These are phyloP conservation scores for Amaurobius ferox DNA, from an alignment of 2,888 invertebrate species.

Conservation along the genomic window DNA sequence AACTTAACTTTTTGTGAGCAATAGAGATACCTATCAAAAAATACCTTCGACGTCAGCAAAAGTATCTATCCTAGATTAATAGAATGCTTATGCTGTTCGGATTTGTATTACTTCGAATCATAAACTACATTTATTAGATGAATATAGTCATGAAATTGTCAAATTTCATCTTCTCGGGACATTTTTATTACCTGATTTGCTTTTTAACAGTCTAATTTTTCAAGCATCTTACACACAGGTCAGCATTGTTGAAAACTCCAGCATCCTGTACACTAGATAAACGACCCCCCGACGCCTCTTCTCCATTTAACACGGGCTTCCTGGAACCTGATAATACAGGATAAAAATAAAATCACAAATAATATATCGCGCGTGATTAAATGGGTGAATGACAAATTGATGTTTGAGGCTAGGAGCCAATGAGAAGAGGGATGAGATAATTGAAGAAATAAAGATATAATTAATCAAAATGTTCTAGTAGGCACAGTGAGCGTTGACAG, in stretches of 20 bases:
- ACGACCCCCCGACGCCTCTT: slow-evolving; percentile 10
- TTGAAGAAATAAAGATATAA: slow-evolving; percentile 55
- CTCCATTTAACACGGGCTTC: background rate
- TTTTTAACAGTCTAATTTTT: too few relatives aligned
- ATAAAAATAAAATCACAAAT: slow-evolving; percentile 27
- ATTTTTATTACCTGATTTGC: too few relatives aligned
- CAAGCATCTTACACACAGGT: too few relatives aligned
- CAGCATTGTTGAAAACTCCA: background rate
- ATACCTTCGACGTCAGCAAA: too few relatives aligned
- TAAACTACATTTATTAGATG: too few relatives aligned
- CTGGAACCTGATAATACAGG: slow-evolving; percentile 10
- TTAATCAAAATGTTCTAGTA: slow-evolving; percentile 45
- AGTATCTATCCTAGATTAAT: too few relatives aligned
- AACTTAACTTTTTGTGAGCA: too few relatives aligned
- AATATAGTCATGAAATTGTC: too few relatives aligned
- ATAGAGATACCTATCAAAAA: too few relatives aligned
- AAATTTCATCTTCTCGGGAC: too few relatives aligned
- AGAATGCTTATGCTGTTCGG: too few relatives aligned
- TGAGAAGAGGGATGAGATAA: slow-evolving; percentile 43
- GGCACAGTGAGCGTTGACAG: slow-evolving; percentile 37
- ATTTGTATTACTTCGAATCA: too few relatives aligned
- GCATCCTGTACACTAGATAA: background rate
- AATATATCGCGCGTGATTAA: slow-evolving; percentile 33
- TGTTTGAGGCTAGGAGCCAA: slow-evolving; percentile 29
- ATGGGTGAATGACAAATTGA: slow-evolving; percentile 36